A percentile compares a stretch with the other conserved stretches of the same genome.
Conservation (phyloP, 2,797 vertebrate genomes). For the Rhinella marina region DNA sequence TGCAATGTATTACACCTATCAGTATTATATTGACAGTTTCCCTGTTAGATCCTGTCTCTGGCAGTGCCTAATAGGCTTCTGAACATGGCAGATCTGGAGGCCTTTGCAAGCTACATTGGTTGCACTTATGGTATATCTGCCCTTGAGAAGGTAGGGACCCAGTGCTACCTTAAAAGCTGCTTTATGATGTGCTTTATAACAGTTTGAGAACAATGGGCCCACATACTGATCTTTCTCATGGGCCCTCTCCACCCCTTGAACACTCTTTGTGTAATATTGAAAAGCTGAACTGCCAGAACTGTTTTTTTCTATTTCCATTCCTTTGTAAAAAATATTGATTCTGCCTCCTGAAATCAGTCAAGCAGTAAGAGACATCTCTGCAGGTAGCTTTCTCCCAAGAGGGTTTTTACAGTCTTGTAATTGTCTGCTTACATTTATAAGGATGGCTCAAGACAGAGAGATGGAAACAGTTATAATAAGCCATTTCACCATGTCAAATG, state of each 20-base stretch:
- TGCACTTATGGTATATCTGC: too few relatives aligned
- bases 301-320: constrained; percentile 54
- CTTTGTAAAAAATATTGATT: constrained; percentile 61
- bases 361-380: constrained; percentile 49
- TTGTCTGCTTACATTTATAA: constrained; percentile 59
- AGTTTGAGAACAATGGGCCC: too few relatives aligned
- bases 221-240: neutral
- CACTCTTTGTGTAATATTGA: constrained; percentile 44
- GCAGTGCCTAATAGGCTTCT: too few relatives aligned
- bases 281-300: constrained; percentile 43
- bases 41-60: too few relatives aligned
- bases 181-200: too few relatives aligned
- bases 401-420: constrained; percentile 59
- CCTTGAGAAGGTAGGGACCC: too few relatives aligned
- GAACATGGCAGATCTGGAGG: too few relatives aligned
- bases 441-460: constrained; percentile 42
- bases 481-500: constrained; percentile 49
- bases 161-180: too few relatives aligned
- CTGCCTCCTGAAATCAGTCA: constrained; percentile 50
- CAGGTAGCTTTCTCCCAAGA: constrained; percentile 49
- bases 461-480: constrained; percentile 52
- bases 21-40: too few relatives aligned
- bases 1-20: too few relatives aligned
- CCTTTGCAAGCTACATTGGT: too few relatives aligned
- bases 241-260: neutral